phyloP scores from a whole-genome alignment of 2,113 vertebrate genomes.

The Prietella phreatophila region DNA sequence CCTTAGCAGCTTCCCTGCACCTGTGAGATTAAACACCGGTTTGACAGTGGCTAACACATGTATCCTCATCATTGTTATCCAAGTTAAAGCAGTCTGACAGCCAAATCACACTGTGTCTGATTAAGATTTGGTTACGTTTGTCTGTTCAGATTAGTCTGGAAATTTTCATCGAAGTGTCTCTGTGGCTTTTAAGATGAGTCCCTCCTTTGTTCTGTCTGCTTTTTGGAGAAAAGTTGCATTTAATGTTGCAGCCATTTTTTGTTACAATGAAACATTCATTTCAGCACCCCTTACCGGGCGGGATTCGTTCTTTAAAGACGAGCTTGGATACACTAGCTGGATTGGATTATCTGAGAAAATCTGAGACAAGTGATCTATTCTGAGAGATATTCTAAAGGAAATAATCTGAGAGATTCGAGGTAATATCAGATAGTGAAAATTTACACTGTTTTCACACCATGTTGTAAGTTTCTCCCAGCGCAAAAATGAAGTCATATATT shows the following conservation, averaged over 20 bases:
- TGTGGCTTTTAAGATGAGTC: neutral
- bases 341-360: neutral
- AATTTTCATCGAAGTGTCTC: neutral
- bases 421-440: neutral
- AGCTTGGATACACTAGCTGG: neutral
- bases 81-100: constrained; percentile 12
- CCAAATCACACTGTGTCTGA: constrained; percentile 10
- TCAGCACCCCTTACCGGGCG: neutral
- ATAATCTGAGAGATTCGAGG: neutral
- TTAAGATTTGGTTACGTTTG: constrained; percentile 1
- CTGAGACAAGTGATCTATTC: neutral
- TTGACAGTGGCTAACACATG: neutral
- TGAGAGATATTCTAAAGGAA: neutral
- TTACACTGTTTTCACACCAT: too few relatives aligned
- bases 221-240: neutral
- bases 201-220: neutral
- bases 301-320: neutral
- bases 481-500: too few relatives aligned
- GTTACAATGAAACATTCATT: neutral
- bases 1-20: constrained; percentile 5
- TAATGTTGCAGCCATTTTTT: neutral
- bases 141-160: neutral
- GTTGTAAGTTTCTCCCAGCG: too few relatives aligned
- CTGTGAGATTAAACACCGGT: constrained; percentile 21
- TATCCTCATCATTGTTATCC: neutral